Evolutionary conservation across 1,140 invertebrate species (phyloP).

Genomic region (Magallana gigas): DNA sequence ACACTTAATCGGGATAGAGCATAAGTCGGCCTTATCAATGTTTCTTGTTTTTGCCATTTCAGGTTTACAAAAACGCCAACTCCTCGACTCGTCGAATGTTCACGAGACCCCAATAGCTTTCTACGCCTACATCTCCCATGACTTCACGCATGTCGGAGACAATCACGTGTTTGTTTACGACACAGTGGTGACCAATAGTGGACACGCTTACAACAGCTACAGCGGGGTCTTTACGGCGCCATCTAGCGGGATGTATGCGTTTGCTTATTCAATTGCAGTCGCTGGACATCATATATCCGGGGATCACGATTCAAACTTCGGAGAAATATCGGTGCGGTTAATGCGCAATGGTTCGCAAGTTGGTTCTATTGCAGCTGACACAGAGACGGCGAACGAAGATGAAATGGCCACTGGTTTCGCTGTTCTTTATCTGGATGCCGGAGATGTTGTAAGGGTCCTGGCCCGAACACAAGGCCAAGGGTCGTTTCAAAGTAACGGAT

Average conservation of each 20-base stretch:
- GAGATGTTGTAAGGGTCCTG: not conserved
- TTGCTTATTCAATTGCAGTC: not conserved
- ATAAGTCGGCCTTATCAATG: no score
- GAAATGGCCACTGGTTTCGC: not conserved
- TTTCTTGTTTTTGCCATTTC: not conserved
- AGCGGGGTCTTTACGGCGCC: not conserved
- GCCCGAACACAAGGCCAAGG: not conserved
- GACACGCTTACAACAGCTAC: not conserved
- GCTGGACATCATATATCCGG: not conserved
- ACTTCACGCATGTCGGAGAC: not conserved
- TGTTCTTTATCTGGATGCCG: not conserved
- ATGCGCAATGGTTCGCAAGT: not conserved
- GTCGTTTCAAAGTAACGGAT: not conserved
- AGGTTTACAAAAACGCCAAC: not conserved
- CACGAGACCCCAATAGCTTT: not conserved
- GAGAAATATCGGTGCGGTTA: not conserved
- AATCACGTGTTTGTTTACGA: not conserved
- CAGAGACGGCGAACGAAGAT: not conserved
- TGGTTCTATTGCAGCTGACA: not conserved
- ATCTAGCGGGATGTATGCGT: not conserved
- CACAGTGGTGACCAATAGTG: not conserved
- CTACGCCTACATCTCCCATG: not conserved
- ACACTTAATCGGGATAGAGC: no score
- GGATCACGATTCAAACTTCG: not conserved
- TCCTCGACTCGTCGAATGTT: not conserved